Evolutionary conservation across 1,140 invertebrate genomes (phyloP).

Genomic region (Monomorium pharaonis): DNA sequence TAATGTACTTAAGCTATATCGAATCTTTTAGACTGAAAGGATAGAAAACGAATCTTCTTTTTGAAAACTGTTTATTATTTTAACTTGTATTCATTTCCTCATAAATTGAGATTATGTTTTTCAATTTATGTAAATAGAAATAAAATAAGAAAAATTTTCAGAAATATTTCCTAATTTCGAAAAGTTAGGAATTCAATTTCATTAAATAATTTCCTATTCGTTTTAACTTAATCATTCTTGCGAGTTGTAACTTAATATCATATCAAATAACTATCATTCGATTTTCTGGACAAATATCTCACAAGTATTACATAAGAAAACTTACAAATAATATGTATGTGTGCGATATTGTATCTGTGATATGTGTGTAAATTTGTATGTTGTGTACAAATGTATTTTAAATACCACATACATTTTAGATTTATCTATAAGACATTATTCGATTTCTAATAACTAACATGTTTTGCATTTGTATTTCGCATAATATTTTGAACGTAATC

Average conservation of each 20-base stretch:
- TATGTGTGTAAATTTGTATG: slow-evolving; percentile 32
- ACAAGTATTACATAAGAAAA: slow-evolving; percentile 7
- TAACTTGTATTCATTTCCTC: slow-evolving; percentile 25
- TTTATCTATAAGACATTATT: neutral
- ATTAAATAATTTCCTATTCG: neutral
- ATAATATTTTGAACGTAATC: slow-evolving; percentile 34
- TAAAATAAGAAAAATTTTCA: slow-evolving; percentile 22
- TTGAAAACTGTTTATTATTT: neutral
- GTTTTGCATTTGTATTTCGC: slow-evolving; percentile 23
- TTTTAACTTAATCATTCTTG: neutral
- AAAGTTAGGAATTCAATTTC: neutral
- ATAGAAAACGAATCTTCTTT: neutral
- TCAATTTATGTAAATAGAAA: neutral
- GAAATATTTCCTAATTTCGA: neutral
- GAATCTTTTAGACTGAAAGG: neutral
- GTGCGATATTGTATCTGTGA: slow-evolving; percentile 37
- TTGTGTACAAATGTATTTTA: slow-evolving; percentile 13
- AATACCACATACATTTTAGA: slow-evolving; percentile 18
- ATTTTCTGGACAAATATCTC: slow-evolving; percentile 9
- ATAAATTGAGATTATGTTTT: slow-evolving; percentile 40
- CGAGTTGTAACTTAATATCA: neutral
- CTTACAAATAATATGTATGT: slow-evolving; percentile 12
- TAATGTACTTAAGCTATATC: neutral
- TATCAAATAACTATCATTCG: slow-evolving; percentile 13
- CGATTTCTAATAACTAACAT: slow-evolving; percentile 11